Base-by-base conservation (phyloP, 2,888 invertebrate genomes). In the Gandaritis pyraliata region DNA sequence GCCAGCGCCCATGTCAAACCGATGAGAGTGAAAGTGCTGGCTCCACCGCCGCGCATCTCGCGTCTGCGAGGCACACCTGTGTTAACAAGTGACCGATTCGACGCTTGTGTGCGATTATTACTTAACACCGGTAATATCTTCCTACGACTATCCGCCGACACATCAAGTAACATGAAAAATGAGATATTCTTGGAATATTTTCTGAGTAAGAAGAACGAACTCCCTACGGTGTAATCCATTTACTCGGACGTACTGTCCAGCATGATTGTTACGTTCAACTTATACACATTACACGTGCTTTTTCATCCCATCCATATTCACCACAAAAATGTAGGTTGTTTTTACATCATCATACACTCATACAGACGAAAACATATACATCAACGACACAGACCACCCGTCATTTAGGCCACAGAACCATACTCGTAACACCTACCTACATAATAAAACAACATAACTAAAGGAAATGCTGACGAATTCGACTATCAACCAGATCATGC, bases 21-120 rank as follows among this genome's bases (percentile, higher is more conserved):
- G 72, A 65, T 81, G 88, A 90, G 81, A 92, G 92, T 92, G 92
- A 92, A 92, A 92, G 92, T 90, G 84, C 83, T 81, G 81, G 80
- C 80, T 83, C 79, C 81, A 75, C 76, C 81, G 76, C 76, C 76
- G 77, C 77, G 75, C 82, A 85, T 87, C 89, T 87, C 83, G 71
- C 71, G 65, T 65, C 74, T 79, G 76, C 75, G 74, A 75, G 80
- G 74, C 81, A 80, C 82, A 86, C 88, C 87, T 86, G 85, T 77
- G 77, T 80, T 74, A 77, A 74, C 78, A 77, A 80, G 74, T 77
- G 72, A 74, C 75, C 70, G 71, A 80, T 74, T 74, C 78, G 72
- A 76, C 72, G 73, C 74, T 75, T 77, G 75, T 77, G 70, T 65
- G 69, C 68, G 67, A 72, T 76, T 64, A 59, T 64, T 65, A 76